Evolutionary conservation across 2,113 vertebrate species (phyloP).

Genomic region (Trichechus manatus): DNA sequence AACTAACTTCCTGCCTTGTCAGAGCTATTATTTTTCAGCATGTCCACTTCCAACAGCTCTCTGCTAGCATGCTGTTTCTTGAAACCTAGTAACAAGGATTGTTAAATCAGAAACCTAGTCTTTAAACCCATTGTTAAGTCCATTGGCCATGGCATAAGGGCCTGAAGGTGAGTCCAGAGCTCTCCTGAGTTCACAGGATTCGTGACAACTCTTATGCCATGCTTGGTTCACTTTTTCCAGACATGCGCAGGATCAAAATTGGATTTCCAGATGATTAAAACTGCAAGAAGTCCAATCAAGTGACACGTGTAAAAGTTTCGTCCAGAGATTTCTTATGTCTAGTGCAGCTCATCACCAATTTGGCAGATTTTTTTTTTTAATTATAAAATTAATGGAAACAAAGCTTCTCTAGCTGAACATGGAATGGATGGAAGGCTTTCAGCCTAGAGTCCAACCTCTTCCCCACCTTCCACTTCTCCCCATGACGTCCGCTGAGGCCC

Average conservation of each 20-base stretch:
- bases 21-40: background rate
- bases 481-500: background rate
- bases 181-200: constrained; percentile 3
- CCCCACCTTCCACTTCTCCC: background rate
- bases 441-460: background rate
- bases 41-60: background rate
- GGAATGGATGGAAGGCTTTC: background rate
- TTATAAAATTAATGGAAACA: constrained; percentile 43
- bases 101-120: background rate
- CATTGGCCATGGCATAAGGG: background rate
- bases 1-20: background rate
- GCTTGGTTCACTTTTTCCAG: background rate
- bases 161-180: background rate
- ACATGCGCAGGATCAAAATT: background rate
- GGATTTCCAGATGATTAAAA: constrained; percentile 50
- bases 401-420: background rate
- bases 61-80: background rate
- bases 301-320: background rate
- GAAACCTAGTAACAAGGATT: background rate
- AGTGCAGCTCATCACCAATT: background rate
- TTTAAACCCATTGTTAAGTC: background rate
- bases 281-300: background rate
- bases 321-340: constrained; percentile 10
- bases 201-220: background rate
- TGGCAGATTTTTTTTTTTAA: background rate